A percentile compares a stretch with the other conserved stretches of the same genome.
Conservation (phyloP, 1,140 invertebrate genomes). For the Ceratina japonica region DNA sequence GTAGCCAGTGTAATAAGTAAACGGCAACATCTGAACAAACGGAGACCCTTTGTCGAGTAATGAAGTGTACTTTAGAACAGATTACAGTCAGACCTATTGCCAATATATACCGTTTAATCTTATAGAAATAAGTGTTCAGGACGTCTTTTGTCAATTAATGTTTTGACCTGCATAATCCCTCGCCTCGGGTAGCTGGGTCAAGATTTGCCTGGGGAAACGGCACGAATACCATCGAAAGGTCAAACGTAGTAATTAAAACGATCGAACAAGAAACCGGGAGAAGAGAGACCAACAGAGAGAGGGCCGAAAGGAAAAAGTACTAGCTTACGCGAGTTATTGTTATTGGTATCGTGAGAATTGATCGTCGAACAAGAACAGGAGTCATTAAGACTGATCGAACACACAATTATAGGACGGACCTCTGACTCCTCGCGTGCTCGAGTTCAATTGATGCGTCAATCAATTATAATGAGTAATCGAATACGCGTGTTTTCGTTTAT, state of each 20-base stretch:
- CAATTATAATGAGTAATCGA: too few relatives aligned
- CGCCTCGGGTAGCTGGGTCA: background rate
- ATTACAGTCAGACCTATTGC: too few relatives aligned
- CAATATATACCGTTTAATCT: too few relatives aligned
- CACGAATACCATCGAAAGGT: background rate
- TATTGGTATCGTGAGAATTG: slow-evolving; percentile 6
- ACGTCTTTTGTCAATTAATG: background rate
- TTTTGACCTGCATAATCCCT: background rate
- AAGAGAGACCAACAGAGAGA: background rate
- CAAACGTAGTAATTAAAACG: slow-evolving; percentile 6
- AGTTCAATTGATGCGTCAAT: background rate
- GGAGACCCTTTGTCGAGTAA: too few relatives aligned
- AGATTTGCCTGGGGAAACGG: background rate
- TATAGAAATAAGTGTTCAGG: background rate
- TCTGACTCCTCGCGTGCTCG: background rate
- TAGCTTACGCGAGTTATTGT: slow-evolving; percentile 1
- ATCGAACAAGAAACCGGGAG: background rate
- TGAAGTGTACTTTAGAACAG: too few relatives aligned
- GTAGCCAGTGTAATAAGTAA: too few relatives aligned
- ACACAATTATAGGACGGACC: slow-evolving; percentile 2
- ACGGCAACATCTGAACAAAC: too few relatives aligned
- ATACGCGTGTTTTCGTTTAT: too few relatives aligned
- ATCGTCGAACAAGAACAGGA: background rate
- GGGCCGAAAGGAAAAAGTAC: background rate
- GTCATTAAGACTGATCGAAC: slow-evolving; percentile 7